Evolutionary conservation across 2,797 vertebrate genomes (phyloP).

Genomic region (Falco berigora): DNA sequence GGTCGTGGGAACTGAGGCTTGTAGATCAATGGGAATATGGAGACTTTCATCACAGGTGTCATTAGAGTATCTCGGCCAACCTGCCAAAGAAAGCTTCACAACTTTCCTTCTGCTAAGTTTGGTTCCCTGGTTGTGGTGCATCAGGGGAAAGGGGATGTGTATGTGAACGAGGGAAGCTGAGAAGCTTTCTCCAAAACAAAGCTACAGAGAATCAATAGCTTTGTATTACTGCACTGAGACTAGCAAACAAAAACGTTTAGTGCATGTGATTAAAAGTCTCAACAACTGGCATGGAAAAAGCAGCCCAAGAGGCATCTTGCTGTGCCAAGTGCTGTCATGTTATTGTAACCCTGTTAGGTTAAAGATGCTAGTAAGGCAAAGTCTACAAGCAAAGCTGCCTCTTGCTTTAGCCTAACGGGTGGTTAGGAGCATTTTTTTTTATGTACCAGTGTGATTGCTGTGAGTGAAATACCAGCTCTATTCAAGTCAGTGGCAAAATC

Average conservation of each 20-base stretch:
- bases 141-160: background rate
- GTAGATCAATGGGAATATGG: background rate
- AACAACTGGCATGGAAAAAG: background rate
- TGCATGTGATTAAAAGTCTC: background rate
- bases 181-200: background rate
- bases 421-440: background rate
- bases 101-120: conserved; percentile 44
- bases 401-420: background rate
- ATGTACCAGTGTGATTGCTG: background rate
- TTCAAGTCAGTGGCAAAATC: background rate
- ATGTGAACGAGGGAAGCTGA: accelerated
- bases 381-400: background rate
- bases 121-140: background rate
- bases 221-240: background rate
- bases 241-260: background rate
- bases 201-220: background rate
- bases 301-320: background rate
- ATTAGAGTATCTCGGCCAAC: conserved; percentile 46
- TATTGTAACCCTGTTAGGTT: background rate
- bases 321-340: background rate
- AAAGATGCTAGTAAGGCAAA: background rate
- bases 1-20: conserved; percentile 14
- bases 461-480: background rate
- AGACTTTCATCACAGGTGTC: conserved; percentile 31
- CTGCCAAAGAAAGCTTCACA: background rate